phyloP scores from a whole-genome alignment of 2,797 vertebrate genomes.

The Pelodytes ibericus region DNA sequence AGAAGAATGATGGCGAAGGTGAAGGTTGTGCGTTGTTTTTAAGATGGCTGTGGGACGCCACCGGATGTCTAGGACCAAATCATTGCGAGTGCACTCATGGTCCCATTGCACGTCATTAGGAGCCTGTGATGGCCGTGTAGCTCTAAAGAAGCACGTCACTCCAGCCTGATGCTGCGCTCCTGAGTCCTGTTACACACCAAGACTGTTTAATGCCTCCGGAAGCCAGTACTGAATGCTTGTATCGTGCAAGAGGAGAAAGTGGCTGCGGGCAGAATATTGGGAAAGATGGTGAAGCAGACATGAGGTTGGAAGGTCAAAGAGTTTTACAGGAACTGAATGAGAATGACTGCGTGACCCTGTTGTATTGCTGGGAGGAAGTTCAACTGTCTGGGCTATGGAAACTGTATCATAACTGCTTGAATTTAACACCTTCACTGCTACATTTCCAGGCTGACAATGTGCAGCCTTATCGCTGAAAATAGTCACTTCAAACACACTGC shows the following conservation, averaged over 20 bases:
- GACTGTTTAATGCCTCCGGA: slow-evolving; percentile 21
- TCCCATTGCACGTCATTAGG: slow-evolving; percentile 43
- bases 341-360: not conserved
- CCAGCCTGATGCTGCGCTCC: slow-evolving; percentile 27
- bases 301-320: not conserved
- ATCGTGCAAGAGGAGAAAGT: not conserved
- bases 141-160: slow-evolving; percentile 24
- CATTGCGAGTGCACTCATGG: not conserved
- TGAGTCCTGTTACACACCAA: slow-evolving; percentile 3
- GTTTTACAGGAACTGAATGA: slow-evolving; percentile 6
- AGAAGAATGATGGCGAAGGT: too few species aligned
- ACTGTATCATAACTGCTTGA: not conserved
- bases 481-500: not conserved
- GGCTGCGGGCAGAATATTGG: slow-evolving; percentile 9
- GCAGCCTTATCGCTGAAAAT: not conserved
- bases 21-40: not conserved
- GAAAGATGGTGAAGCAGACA: not conserved
- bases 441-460: not conserved
- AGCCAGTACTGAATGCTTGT: not conserved
- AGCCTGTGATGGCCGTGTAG: slow-evolving; percentile 14
- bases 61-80: slow-evolving; percentile 13
- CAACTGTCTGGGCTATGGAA: not conserved
- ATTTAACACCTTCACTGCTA: not conserved
- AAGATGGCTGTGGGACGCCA: not conserved
- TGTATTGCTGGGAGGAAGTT: not conserved